phyloP scores from a whole-genome alignment of 2,797 vertebrate genomes.

The Sebastes miniatus region DNA sequence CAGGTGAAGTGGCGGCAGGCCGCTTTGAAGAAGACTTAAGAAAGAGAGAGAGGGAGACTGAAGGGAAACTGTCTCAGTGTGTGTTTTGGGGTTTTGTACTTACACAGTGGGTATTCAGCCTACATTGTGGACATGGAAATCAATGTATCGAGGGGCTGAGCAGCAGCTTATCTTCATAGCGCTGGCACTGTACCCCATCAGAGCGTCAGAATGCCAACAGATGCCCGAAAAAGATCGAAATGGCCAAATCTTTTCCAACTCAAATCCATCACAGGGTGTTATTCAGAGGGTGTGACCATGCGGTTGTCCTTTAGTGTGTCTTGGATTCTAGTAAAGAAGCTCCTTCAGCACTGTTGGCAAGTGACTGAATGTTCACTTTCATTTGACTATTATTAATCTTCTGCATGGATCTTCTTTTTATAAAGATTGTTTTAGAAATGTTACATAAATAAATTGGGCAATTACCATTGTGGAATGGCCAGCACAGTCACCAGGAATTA shows the following conservation, averaged over 20 bases:
- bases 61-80: conserved; percentile 59
- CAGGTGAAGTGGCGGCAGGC: conserved; percentile 62
- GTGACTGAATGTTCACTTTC: background rate
- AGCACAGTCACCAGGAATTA: background rate
- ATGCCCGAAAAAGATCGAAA: conserved; percentile 15
- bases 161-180: conserved; percentile 42
- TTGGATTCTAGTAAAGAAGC: background rate
- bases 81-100: conserved; percentile 63
- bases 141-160: conserved; percentile 32
- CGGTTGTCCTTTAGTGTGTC: background rate
- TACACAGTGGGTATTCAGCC: conserved; percentile 53
- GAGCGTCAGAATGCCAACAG: conserved; percentile 7
- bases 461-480: background rate
- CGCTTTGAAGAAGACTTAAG: conserved; percentile 58
- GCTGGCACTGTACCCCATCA: conserved; percentile 29
- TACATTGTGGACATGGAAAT: conserved; percentile 57
- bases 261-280: background rate
- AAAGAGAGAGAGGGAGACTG: conserved; percentile 27
- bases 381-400: background rate
- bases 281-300: background rate
- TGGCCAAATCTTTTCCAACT: background rate
- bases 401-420: background rate
- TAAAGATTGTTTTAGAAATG: background rate
- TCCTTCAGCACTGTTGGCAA: background rate
- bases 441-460: background rate